Percentiles rank a stretch among this genome's conserved stretches.
phyloP scores from a whole-genome alignment of 2,113 vertebrate species.

The Rhinolophus ferrumequinum region DNA sequence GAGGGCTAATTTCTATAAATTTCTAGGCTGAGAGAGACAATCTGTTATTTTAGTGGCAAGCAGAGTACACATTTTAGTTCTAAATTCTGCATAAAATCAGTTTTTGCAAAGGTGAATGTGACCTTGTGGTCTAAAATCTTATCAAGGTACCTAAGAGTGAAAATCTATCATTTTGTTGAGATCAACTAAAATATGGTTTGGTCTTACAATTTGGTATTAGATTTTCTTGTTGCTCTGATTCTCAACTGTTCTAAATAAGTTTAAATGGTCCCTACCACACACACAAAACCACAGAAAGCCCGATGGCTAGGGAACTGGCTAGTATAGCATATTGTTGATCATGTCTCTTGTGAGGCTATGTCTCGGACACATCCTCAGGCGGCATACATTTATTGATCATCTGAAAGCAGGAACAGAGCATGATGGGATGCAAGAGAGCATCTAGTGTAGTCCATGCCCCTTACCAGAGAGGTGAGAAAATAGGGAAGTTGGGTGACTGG shows the following conservation, averaged over 20 bases:
- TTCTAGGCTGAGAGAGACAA: constrained; percentile 11
- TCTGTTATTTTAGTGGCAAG: background rate
- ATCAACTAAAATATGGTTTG: background rate
- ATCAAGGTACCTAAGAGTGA: background rate
- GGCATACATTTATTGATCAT: background rate
- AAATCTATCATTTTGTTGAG: background rate
- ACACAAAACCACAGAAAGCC: background rate
- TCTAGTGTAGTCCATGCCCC: background rate
- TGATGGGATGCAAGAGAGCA: background rate
- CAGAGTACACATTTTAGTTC: background rate
- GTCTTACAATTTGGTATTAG: background rate
- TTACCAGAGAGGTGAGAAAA: background rate
- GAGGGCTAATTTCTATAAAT: background rate
- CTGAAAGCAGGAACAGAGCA: background rate
- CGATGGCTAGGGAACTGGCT: background rate
- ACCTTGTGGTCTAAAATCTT: background rate
- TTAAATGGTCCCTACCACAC: background rate
- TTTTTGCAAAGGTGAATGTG: background rate
- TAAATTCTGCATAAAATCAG: background rate
- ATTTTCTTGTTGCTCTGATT: constrained; percentile 45
- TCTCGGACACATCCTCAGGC: background rate
- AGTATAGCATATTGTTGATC: no score
- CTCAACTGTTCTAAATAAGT: background rate
- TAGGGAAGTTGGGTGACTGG: background rate
- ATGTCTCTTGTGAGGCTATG: background rate